Base-by-base conservation (phyloP, 2,888 invertebrate genomes). In the Pammene fasciana region DNA sequence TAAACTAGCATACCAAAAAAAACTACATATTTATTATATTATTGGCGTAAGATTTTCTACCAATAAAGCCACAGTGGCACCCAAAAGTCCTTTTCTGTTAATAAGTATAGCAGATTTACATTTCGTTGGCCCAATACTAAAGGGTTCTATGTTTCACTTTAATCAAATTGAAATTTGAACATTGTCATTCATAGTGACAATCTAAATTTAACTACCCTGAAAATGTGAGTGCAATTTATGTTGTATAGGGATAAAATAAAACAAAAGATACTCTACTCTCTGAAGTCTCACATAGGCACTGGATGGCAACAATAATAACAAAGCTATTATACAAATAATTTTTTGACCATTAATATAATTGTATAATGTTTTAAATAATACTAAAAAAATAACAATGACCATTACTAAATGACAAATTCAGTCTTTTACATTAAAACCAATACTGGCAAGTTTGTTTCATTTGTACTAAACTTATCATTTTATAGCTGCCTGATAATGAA, bases 371-470 rank as follows among this genome's bases (percentile, higher is more conserved):
- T 80, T 82, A 85, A 65, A 62, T 54, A 64, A 71, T 62, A 68
- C 54, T 65, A 68, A 68, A 76, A 86, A 85, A 86, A 85, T 87
- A 90, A 89, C 86, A 88, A 86, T 85, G 78, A 76, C 75, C 83
- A 86, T 84, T 61, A 87, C 81, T 86, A 88, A 85, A 91, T 83
- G 91, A 92, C 90, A 75, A 62, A 87, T 89, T 92, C 92, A 92
- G 92, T 92, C 92, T 92, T 91, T 88, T 89, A 88, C 80, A 90
- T 89, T 83, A 88, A 86, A 92, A 91, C 92, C 92, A 92, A 92
- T 92, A 92, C 92, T 92, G 92, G 92, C 92, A 92, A 92, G 92
- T 91, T 90, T 88, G 87, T 90, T 90, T 87, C 80, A 89, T 86
- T 92, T 92, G 92, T 92, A 92, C 92, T 92, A 90, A 90, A 86